These are phyloP conservation scores for Baronia brevicornis DNA, from an alignment of 2,888 invertebrate genomes.

Conservation along the genomic window DNA sequence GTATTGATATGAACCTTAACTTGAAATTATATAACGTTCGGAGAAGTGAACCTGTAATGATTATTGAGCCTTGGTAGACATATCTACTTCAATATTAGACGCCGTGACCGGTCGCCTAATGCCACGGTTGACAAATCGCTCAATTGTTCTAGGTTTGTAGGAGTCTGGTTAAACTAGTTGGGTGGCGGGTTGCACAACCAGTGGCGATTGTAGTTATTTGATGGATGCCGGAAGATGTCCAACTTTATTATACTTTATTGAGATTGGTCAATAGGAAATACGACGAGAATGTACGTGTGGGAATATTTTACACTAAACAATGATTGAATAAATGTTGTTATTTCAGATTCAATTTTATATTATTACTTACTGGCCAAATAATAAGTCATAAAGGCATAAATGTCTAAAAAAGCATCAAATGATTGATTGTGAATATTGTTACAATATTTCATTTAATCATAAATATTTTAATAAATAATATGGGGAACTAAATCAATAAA, in stretches of 20 bases:
- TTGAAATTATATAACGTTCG: constrained; percentile 39
- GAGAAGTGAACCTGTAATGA: constrained; percentile 41
- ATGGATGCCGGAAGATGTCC: constrained; percentile 65
- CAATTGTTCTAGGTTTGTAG: constrained; percentile 60
- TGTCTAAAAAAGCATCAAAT: too few relatives aligned
- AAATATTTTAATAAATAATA: not conserved
- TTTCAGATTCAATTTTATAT: constrained; percentile 14
- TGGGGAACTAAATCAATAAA: not conserved
- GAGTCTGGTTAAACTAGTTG: constrained; percentile 49
- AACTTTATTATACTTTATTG: constrained; percentile 62
- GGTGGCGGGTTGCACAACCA: constrained; percentile 57
- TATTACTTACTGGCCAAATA: not conserved
- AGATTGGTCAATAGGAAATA: constrained; percentile 51
- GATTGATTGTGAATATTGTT: constrained; percentile 11
- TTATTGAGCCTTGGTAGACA: constrained; percentile 33
- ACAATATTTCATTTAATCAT: not conserved
- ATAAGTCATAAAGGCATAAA: too few relatives aligned
- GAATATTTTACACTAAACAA: constrained; percentile 28
- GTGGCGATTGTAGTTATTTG: constrained; percentile 45
- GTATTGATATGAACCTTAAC: constrained; percentile 40
- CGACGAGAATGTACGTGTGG: constrained; percentile 36
- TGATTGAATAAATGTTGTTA: constrained; percentile 14
- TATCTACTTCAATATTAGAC: constrained; percentile 36
- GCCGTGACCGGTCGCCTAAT: constrained; percentile 58
- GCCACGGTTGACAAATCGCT: constrained; percentile 71